Base-by-base conservation (phyloP, 2,888 invertebrate species). In the Volucella inanis region DNA sequence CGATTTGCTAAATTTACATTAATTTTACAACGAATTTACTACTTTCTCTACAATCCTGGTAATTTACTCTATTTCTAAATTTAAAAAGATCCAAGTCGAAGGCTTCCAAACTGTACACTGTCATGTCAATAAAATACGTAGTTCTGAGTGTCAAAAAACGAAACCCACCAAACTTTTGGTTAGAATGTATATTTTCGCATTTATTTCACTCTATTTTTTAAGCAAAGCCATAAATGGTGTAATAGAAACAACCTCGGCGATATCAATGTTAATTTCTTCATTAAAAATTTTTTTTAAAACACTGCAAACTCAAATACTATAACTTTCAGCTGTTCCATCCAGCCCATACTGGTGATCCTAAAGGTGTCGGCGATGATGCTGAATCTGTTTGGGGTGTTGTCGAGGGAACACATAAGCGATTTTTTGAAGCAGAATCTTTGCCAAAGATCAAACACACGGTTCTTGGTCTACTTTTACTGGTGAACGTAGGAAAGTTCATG, bases 221-320 rank as follows among this genome's bases (percentile, higher is more conserved):
- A n/a, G n/a, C n/a, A 62, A 22, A 45, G 57, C 59, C 89, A 99
- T 99, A 99, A 95, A 99, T 55, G 98, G 99, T 70, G 96, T 99
- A 18, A 95, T 99, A 88, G 99, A 99, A 94, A 99, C 99, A 14
- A 99, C 99, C 92, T 98, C 49, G 99, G 99, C 1, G 98, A 99
- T 91, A 94, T 99, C 67, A 98, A 98, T 0, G 96, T 99, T 1
- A 99, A 99, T 93, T 93, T 99, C 61, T 99, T 96, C 91, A 93
- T 95, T 8, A 94, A 96, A 67, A 99, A 99, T n/a, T n/a, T 92
- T 99, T 99, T 90, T 91, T 99, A 87, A 99, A 99, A 92, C 93
- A 99, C 50, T 99, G 99, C 94, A 99, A 98, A 93, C 94, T 97
- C 88, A 99, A 99, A 92, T 99, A 98, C 92, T 99, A 99, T 94